phyloP scores from a whole-genome alignment of 2,888 invertebrate genomes.

The Seira sanloemensis region DNA sequence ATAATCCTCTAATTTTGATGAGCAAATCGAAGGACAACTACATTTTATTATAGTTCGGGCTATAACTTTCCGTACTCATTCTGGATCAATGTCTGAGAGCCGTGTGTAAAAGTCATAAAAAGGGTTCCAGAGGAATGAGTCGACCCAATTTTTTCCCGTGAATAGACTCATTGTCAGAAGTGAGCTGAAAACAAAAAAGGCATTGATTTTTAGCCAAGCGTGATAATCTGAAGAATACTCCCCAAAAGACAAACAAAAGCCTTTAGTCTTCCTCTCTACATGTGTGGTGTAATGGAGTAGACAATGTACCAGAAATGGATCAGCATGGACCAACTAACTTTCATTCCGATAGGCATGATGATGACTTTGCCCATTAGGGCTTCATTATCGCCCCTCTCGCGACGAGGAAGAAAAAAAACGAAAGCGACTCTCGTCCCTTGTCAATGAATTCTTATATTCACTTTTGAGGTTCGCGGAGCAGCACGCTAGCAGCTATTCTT shows the following conservation, averaged over 20 bases:
- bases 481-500: neutral
- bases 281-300: neutral
- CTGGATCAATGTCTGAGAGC: too few species aligned
- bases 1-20: too few species aligned
- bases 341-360: neutral
- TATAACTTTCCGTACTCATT: too few species aligned
- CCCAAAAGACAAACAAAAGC: neutral
- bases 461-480: neutral
- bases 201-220: neutral
- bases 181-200: neutral
- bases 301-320: neutral
- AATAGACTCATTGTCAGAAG: too few species aligned
- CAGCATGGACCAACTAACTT: neutral
- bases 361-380: conserved; percentile 39
- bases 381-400: conserved; percentile 33
- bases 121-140: neutral
- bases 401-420: neutral
- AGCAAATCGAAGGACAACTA: too few species aligned
- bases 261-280: neutral
- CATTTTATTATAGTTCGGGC: too few species aligned
- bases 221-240: neutral
- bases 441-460: neutral
- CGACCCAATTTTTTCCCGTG: neutral
- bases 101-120: too few species aligned
- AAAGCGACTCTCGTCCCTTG: neutral